A percentile compares a stretch with the other conserved stretches of the same genome.
phyloP scores from a whole-genome alignment of 2,797 vertebrate genomes.

The Phoeniculus purpureus region DNA sequence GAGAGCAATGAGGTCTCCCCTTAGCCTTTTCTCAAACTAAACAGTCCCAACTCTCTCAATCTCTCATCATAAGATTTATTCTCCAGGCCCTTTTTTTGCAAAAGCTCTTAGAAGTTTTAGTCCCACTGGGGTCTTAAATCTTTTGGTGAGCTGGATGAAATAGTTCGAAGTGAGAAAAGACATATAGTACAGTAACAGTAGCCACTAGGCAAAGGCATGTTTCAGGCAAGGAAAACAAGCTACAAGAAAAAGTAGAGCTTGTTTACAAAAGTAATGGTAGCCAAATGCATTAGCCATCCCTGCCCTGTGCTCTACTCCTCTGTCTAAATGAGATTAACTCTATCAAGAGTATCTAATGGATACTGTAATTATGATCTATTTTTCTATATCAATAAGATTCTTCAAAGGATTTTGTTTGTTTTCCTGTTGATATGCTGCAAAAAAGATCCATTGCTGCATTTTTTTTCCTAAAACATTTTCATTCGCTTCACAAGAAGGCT shows the following conservation, averaged over 20 bases:
- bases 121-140: background rate
- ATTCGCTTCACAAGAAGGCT: background rate
- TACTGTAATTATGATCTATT: background rate
- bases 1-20: too few relatives aligned
- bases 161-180: conserved; percentile 36
- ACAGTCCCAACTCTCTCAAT: too few relatives aligned
- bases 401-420: background rate
- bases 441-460: background rate
- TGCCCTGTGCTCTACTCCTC: background rate
- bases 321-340: background rate
- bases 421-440: background rate
- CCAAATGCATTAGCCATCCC: background rate
- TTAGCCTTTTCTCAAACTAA: too few relatives aligned
- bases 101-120: conserved; percentile 20
- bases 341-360: background rate
- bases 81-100: background rate
- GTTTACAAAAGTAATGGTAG: background rate
- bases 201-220: conserved; percentile 22
- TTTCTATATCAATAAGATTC: background rate
- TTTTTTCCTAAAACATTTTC: background rate
- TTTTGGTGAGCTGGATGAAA: conserved; percentile 10
- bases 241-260: background rate
- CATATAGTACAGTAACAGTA: conserved; percentile 37
- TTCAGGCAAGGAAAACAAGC: conserved; percentile 26
- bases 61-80: too few relatives aligned